phyloP scores from a whole-genome alignment of 2,113 vertebrate species.

The Morone saxatilis region DNA sequence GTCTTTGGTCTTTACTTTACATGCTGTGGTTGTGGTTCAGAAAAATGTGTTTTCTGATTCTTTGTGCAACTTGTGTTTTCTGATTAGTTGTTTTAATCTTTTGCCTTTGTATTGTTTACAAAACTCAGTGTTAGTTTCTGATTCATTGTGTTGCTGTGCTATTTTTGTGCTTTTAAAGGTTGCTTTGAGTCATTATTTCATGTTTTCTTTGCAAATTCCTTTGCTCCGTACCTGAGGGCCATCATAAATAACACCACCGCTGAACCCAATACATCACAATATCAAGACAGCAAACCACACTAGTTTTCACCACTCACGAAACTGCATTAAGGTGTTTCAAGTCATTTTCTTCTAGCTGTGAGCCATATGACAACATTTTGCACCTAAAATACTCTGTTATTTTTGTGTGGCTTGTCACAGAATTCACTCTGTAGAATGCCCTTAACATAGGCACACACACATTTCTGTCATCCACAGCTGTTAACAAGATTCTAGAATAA shows the following conservation, averaged over 20 bases:
- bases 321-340: slow-evolving; percentile 38
- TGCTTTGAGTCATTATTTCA: slow-evolving; percentile 50
- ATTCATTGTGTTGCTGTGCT: not conserved
- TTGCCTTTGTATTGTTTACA: not conserved
- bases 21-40: not conserved
- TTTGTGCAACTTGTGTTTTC: not conserved
- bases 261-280: slow-evolving; percentile 41
- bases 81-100: not conserved
- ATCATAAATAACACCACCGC: slow-evolving; percentile 45
- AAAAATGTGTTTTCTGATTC: not conserved
- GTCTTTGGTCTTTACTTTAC: not conserved
- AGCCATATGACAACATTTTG: slow-evolving; percentile 57
- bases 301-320: not conserved
- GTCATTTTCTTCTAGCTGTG: slow-evolving; percentile 34
- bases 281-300: slow-evolving; percentile 15
- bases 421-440: slow-evolving; percentile 49
- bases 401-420: slow-evolving; percentile 54
- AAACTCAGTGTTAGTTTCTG: not conserved
- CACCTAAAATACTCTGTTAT: slow-evolving; percentile 49
- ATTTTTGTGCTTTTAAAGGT: slow-evolving; percentile 5
- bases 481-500: slow-evolving; percentile 78
- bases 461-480: slow-evolving; percentile 76
- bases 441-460: slow-evolving; percentile 65
- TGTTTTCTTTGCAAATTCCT: slow-evolving; percentile 40
- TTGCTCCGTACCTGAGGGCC: slow-evolving; percentile 29